These are phyloP conservation scores for Philereme transversata DNA, from an alignment of 2,888 invertebrate species.

Conservation along the genomic window DNA sequence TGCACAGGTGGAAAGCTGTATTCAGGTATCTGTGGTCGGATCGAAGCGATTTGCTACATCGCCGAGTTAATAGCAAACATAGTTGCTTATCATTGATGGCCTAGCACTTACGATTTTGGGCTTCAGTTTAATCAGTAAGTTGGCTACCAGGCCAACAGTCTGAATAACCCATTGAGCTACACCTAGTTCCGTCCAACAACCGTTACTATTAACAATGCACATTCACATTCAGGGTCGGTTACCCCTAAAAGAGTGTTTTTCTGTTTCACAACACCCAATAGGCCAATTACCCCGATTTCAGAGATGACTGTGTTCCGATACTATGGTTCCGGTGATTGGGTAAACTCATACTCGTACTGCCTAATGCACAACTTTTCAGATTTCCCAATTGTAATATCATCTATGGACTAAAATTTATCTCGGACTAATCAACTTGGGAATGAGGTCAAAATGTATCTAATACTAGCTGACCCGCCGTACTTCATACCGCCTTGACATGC, in stretches of 20 bases:
- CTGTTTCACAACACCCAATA: slow-evolving; percentile 46
- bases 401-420: no score
- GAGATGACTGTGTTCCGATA: slow-evolving; percentile 42
- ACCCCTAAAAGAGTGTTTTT: slow-evolving; percentile 50
- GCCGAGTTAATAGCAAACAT: slow-evolving; percentile 5
- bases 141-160: slow-evolving; percentile 38
- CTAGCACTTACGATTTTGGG: not conserved
- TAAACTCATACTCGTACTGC: slow-evolving; percentile 11
- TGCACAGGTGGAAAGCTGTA: slow-evolving; percentile 36
- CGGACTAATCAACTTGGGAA: no score
- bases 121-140: not conserved
- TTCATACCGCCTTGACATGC: no score
- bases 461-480: no score
- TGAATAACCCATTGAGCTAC: slow-evolving; percentile 38
- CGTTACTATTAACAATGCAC: slow-evolving; percentile 34
- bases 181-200: slow-evolving; percentile 47
- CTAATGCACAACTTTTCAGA: slow-evolving; percentile 7
- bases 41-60: slow-evolving; percentile 3
- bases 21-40: slow-evolving; percentile 31
- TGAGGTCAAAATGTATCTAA: no score
- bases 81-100: not conserved
- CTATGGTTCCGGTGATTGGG: slow-evolving; percentile 23
- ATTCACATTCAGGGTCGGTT: slow-evolving; percentile 53
- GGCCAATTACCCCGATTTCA: slow-evolving; percentile 38
- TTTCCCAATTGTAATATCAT: not conserved